These are phyloP conservation scores for Sceliomorpha sp. DNA, from an alignment of 2,888 invertebrate genomes.

Conservation along the genomic window DNA sequence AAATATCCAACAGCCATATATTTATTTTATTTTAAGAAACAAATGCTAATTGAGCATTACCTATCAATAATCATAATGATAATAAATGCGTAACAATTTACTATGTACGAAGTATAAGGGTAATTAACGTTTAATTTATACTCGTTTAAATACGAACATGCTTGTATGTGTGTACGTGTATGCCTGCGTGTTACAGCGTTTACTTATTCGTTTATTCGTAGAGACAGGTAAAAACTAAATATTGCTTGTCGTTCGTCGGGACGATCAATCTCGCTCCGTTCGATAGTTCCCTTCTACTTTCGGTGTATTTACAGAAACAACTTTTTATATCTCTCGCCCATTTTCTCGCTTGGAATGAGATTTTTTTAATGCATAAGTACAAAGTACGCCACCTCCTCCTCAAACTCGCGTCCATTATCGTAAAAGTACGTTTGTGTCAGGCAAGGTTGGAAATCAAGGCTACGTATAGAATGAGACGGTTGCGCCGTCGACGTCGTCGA, in stretches of 20 bases:
- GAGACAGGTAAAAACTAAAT: conserved; percentile 78
- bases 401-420: conserved; percentile 43
- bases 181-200: conserved; percentile 71
- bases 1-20: conserved; percentile 81
- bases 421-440: conserved; percentile 68
- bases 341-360: conserved; percentile 1
- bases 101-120: conserved; percentile 77
- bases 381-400: conserved; percentile 29
- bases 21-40: conserved; percentile 80
- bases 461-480: conserved; percentile 65
- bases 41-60: conserved; percentile 81
- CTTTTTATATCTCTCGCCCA: conserved; percentile 44
- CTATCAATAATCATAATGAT: conserved; percentile 80
- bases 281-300: conserved; percentile 68
- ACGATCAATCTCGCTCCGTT: conserved; percentile 68
- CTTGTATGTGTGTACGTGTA: conserved; percentile 64
- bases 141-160: conserved; percentile 77
- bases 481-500: not conserved
- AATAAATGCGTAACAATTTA: conserved; percentile 80
- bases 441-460: conserved; percentile 70
- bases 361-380: conserved; percentile 30
- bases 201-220: conserved; percentile 67
- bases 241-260: conserved; percentile 76
- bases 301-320: conserved; percentile 70
- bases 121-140: conserved; percentile 80